Evolutionary conservation across 2,888 invertebrate genomes (phyloP).

Genomic region (Dioctria linearis): DNA sequence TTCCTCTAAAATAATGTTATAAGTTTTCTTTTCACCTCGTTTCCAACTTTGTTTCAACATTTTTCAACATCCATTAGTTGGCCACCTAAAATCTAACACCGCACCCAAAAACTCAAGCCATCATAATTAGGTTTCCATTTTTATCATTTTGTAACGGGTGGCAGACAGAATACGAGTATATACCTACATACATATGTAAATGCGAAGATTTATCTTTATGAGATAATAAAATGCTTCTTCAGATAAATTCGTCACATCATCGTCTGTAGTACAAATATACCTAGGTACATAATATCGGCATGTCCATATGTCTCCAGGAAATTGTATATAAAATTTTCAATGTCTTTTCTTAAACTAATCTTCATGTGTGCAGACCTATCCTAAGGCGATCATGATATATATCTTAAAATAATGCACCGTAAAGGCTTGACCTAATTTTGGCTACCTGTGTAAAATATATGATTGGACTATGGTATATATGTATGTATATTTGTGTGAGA

Average conservation of each 20-base stretch:
- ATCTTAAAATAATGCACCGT: slow-evolving; percentile 47
- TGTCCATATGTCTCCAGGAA: slow-evolving; percentile 17
- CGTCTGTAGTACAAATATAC: no score
- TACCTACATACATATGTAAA: not conserved
- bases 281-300: not conserved
- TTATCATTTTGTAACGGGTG: no score
- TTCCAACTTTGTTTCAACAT: slow-evolving; percentile 1
- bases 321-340: slow-evolving; percentile 14
- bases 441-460: not conserved
- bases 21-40: slow-evolving; percentile 19
- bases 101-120: not conserved
- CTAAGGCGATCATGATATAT: slow-evolving; percentile 47
- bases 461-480: no score
- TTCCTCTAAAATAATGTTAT: not conserved
- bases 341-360: slow-evolving; percentile 25
- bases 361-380: slow-evolving; percentile 25
- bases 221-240: not conserved
- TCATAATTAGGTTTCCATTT: slow-evolving; percentile 19
- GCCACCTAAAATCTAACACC: not conserved
- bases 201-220: slow-evolving; percentile 11
- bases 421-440: slow-evolving; percentile 38
- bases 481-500: not conserved
- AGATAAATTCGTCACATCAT: no score
- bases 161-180: no score
- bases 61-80: not conserved